phyloP scores from a whole-genome alignment of 1,140 invertebrate species.

The Meloidogyne floridensis region DNA sequence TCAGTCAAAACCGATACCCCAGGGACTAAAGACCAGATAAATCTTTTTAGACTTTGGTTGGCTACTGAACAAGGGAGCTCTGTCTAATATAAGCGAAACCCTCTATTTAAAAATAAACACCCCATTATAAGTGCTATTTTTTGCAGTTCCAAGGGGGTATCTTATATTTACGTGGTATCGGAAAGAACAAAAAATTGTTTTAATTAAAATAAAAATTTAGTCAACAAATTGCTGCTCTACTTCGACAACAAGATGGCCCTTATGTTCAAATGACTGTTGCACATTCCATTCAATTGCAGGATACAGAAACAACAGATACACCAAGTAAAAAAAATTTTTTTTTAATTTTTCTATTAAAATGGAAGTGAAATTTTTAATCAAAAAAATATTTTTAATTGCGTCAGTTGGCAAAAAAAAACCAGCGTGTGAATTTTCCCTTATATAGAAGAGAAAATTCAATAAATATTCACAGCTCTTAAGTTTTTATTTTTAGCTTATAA shows the following conservation, averaged over 20 bases:
- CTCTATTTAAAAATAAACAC: background rate
- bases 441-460: too few species aligned
- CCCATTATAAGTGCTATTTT: too few species aligned
- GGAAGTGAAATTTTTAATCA: background rate
- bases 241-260: constrained; percentile 69
- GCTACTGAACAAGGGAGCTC: too few species aligned
- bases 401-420: constrained; percentile 13
- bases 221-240: constrained; percentile 84
- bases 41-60: too few species aligned
- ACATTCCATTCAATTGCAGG: constrained; percentile 66
- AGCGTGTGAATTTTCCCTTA: background rate
- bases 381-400: background rate
- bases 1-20: too few species aligned
- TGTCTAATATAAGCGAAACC: too few species aligned
- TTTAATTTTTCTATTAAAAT: background rate
- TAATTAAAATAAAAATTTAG: constrained; percentile 67
- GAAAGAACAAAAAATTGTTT: background rate
- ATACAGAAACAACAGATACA: constrained; percentile 45
- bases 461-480: too few species aligned
- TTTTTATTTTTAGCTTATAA: too few species aligned
- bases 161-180: too few species aligned
- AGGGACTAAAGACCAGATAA: too few species aligned
- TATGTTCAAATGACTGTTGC: constrained; percentile 79
- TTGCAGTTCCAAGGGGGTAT: too few species aligned
- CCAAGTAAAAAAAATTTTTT: constrained; percentile 34